phyloP scores from a whole-genome alignment of 2,113 vertebrate genomes.

The Barbus barbus region DNA sequence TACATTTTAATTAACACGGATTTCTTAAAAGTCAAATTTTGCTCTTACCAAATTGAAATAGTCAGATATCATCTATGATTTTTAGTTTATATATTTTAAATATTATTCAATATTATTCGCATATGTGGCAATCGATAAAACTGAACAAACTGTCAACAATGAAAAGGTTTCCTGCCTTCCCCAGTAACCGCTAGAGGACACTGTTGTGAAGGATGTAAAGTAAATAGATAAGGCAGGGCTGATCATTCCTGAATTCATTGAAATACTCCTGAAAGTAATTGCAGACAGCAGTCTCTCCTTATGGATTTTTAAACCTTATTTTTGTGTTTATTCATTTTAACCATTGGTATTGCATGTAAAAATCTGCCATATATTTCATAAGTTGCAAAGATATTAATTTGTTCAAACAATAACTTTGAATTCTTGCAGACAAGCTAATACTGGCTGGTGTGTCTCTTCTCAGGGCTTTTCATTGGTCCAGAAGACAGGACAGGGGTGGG shows the following conservation, averaged over 20 bases:
- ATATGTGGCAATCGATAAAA: background rate
- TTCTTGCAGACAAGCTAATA: background rate
- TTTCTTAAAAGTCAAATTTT: background rate
- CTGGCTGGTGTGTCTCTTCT: background rate
- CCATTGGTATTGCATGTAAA: background rate
- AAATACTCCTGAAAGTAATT: background rate
- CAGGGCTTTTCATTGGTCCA: slow-evolving; percentile 19
- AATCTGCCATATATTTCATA: background rate
- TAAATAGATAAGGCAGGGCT: background rate
- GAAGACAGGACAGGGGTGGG: background rate
- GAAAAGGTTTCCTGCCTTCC: background rate
- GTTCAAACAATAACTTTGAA: background rate
- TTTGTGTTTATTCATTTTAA: background rate
- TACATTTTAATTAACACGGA: too few species aligned
- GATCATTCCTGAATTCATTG: background rate
- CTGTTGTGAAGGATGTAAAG: background rate
- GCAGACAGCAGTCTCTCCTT: background rate
- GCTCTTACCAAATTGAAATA: background rate
- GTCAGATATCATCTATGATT: background rate
- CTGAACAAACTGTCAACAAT: background rate
- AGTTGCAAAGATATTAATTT: background rate
- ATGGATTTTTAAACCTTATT: background rate
- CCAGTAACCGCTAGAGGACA: slow-evolving; percentile 6
- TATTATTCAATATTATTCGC: background rate
- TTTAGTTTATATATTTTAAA: background rate